Percentiles rank a stretch among this genome's conserved stretches.
phyloP scores from a whole-genome alignment of 2,888 invertebrate species.

The Zootermopsis nevadensis region DNA sequence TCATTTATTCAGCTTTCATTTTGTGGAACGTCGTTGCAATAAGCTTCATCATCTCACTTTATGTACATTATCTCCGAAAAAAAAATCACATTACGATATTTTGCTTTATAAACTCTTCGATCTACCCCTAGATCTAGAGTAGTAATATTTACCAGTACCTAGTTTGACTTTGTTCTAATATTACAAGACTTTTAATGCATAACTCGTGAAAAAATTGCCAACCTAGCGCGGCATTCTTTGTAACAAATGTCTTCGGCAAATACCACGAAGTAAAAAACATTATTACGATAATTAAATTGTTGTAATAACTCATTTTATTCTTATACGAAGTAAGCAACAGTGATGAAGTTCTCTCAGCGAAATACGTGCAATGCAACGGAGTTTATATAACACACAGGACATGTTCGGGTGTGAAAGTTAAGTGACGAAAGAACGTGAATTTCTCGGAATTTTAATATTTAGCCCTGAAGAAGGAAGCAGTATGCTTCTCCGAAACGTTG shows the following conservation, averaged over 20 bases:
- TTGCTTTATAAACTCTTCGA: background rate
- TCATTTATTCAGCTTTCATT: background rate
- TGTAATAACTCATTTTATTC: background rate
- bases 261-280: background rate
- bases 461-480: no score
- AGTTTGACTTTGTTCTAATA: background rate
- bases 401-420: no score
- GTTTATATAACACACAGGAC: no score
- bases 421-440: no score
- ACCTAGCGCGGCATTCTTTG: background rate
- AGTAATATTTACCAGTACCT: background rate
- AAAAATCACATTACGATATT: background rate
- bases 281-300: background rate
- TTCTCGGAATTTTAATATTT: no score
- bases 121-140: constrained; percentile 2
- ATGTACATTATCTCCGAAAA: background rate
- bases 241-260: background rate
- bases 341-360: background rate
- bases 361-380: no score
- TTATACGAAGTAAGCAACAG: background rate
- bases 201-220: background rate
- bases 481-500: no score
- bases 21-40: background rate
- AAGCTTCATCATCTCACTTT: background rate
- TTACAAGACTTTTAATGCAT: background rate